Percentiles rank a stretch among this genome's conserved stretches.
phyloP scores from a whole-genome alignment of 2,888 invertebrate species.

The Ypsolopha scabrella region DNA sequence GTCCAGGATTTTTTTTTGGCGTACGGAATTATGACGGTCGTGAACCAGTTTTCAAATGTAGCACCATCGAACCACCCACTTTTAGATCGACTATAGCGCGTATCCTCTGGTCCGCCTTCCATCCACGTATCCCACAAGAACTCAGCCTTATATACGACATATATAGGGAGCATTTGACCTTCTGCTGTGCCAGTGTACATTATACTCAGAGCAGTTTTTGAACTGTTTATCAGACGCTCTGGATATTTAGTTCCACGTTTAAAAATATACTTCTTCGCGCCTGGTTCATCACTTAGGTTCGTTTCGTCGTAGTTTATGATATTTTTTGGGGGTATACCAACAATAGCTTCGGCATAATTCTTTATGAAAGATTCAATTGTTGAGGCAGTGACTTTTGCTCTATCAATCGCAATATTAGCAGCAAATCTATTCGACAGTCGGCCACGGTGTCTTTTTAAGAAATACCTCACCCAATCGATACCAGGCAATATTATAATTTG shows the following conservation, averaged over 20 bases:
- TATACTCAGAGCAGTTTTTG: conserved; percentile 3
- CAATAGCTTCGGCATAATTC: not conserved
- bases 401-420: conserved; percentile 8
- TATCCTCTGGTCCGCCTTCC: conserved; percentile 8
- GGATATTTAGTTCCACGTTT: conserved; percentile 5
- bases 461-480: conserved; percentile 10
- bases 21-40: conserved; percentile 9
- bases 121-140: conserved; percentile 10
- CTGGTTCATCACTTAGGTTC: not conserved
- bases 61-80: conserved; percentile 12
- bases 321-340: not conserved
- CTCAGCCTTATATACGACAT: conserved; percentile 13
- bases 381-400: conserved; percentile 4
- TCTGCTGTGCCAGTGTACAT: conserved; percentile 7
- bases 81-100: conserved; percentile 9
- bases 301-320: conserved; percentile 3
- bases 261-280: conserved; percentile 1
- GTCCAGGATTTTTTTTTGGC: conserved; percentile 8
- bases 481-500: too few species aligned
- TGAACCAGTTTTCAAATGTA: conserved; percentile 12
- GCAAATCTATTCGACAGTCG: conserved; percentile 9
- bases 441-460: conserved; percentile 8
- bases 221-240: conserved; percentile 13
- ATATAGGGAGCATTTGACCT: conserved; percentile 7
- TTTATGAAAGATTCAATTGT: not conserved